Evolutionary conservation across 37 sponge, comb jelly and placozoan genomes (phyloP), one percentile per base, ranked within the genome.

Genomic region (Aphrocallistes beatrix): DNA sequence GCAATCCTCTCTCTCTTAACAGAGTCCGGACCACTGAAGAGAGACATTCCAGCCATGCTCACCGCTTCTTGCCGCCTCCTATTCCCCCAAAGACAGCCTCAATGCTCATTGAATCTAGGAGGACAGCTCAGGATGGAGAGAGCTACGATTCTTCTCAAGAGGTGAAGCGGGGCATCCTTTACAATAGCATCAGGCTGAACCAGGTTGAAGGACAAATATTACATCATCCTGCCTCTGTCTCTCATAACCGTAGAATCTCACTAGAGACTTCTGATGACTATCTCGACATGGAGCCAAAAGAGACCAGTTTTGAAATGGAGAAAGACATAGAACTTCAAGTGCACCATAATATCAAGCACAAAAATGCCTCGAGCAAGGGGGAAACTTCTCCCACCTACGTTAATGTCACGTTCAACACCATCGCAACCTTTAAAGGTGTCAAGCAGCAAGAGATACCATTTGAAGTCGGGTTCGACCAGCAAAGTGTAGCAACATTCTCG

Each of bases 281-380:
- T 13, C 75, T 19, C 6, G 75, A 60, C 75, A 60, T 60, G 75
- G 75, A 60, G 28, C 75, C 75, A 30, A 60, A 30, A 28, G 75
- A 60, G 75, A 60, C 21, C 8, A 60, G 75, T 60, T 60, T 30
- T 6, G 75, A 60, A 30, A 13, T 60, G 75, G 75, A 60, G 75
- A 60, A 60, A 60, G 75, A 60, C 34, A 60, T 60, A 60, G 75
- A 60, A 60, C 75, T 60, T 60, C 75, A 60, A 30, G 75, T 60
- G 25, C 75, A 13, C 75, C 75, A 60, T 28, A 60, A 19, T 60
- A 19, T 60, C 34, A 60, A 60, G 75, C 75, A 60, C 34, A 19
- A 60, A 30, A 60, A 60, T 3, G 75, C 28, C 8, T 60, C 75
- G 8, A 60, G 34, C 75, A 6, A 42, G 13, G 75, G n/a, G 34